A percentile compares a stretch with the other conserved stretches of the same genome.
These are phyloP conservation scores for Ostrea denselamellosa DNA, from an alignment of 1,140 invertebrate species.

Conservation along the genomic window DNA sequence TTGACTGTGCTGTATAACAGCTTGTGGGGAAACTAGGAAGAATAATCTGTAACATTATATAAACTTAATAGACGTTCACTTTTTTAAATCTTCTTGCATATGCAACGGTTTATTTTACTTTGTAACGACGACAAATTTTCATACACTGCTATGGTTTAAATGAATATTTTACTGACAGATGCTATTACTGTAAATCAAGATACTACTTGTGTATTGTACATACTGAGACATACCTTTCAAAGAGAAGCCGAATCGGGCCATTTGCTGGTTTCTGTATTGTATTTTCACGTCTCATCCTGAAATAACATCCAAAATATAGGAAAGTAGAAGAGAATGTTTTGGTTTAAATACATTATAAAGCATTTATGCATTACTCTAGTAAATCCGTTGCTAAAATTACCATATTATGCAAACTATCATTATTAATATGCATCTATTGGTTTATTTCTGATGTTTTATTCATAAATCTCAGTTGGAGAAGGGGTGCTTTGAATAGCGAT, in stretches of 20 bases:
- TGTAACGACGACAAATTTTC: background rate
- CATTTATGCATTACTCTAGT: conserved; percentile 25
- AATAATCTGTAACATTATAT: no score
- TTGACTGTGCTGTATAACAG: no score
- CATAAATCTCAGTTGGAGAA: conserved; percentile 22
- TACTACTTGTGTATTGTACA: background rate
- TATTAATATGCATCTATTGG: conserved; percentile 36
- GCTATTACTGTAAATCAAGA: background rate
- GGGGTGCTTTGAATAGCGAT: background rate
- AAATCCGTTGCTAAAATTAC: conserved; percentile 33
- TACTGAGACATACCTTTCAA: background rate
- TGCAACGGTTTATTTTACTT: background rate
- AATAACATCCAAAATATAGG: conserved; percentile 19
- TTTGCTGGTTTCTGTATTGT: background rate
- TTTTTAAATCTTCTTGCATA: no score
- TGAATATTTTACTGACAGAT: no score
- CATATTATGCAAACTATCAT: conserved; percentile 40
- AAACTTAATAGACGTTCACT: no score
- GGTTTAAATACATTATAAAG: conserved; percentile 35
- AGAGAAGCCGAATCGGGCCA: background rate
- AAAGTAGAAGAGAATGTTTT: conserved; percentile 1
- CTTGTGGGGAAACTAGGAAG: no score
- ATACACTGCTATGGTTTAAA: background rate
- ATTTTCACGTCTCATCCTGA: background rate
- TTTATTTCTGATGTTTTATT: conserved; percentile 32